Evolutionary conservation across 1,140 invertebrate genomes (phyloP).

Genomic region (Pseudomyrmex sp.): DNA sequence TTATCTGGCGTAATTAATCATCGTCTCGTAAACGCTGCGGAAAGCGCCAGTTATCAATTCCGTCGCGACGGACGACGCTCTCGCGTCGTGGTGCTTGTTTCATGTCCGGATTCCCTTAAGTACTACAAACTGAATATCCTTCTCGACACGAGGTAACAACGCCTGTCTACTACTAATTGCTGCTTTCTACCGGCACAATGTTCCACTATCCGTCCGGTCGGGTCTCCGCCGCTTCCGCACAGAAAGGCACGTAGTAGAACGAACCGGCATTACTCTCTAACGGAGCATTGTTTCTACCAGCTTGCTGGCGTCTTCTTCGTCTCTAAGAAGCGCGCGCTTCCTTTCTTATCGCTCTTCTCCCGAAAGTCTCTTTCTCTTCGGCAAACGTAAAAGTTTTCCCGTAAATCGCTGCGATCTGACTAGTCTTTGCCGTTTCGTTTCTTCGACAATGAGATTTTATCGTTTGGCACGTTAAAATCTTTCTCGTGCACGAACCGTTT

Average conservation of each 20-base stretch:
- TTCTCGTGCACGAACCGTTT: conserved; percentile 16
- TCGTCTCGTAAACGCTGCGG: conserved; percentile 3
- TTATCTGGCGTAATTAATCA: conserved; percentile 24
- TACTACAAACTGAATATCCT: conserved; percentile 49
- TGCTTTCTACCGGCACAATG: conserved; percentile 53
- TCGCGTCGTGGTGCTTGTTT: neutral
- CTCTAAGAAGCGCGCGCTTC: conserved; percentile 15
- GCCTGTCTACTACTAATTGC: conserved; percentile 50
- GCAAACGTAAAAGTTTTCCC: conserved; percentile 48
- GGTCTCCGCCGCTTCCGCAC: conserved; percentile 24
- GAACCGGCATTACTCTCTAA: conserved; percentile 53
- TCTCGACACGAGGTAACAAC: conserved; percentile 28
- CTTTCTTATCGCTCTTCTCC: conserved; percentile 25
- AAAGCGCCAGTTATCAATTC: conserved; percentile 27
- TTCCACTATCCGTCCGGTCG: conserved; percentile 46
- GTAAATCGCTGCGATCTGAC: conserved; percentile 42
- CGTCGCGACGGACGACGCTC: neutral
- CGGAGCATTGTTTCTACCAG: conserved; percentile 49
- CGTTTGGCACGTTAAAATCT: conserved; percentile 31
- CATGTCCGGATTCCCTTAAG: conserved; percentile 42
- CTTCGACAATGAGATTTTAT: conserved; percentile 55
- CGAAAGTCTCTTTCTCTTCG: conserved; percentile 22
- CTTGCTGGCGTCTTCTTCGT: conserved; percentile 33
- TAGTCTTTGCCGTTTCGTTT: neutral
- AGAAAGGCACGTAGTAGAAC: conserved; percentile 51